Percentiles rank a stretch among this genome's conserved stretches.
These are phyloP conservation scores for Morone chrysops DNA, from an alignment of 2,113 vertebrate genomes.

Conservation along the genomic window DNA sequence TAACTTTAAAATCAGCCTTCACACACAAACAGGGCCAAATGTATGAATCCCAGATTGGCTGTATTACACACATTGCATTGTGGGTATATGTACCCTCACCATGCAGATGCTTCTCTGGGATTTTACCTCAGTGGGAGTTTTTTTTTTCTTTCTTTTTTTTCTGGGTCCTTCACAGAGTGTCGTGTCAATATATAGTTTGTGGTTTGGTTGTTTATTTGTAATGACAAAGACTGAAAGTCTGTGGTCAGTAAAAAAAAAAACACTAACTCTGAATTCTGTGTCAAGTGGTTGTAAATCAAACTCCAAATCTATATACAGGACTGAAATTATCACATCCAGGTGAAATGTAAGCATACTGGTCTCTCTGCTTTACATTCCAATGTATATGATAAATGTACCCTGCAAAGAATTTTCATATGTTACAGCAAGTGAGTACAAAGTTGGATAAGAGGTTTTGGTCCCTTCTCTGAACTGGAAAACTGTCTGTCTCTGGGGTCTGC, in stretches of 20 bases:
- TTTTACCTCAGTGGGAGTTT: slow-evolving; percentile 42
- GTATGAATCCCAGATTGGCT: neutral
- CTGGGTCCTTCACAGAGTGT: neutral
- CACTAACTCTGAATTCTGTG: neutral
- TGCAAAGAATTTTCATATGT: too few species aligned
- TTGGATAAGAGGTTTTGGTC: neutral
- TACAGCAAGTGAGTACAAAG: neutral
- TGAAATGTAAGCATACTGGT: too few species aligned
- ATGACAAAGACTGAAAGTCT: slow-evolving; percentile 24
- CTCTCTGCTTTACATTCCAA: slow-evolving; percentile 6
- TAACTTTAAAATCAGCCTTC: neutral
- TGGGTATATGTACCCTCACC: neutral
- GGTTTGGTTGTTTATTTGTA: slow-evolving; percentile 23
- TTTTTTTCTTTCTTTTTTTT: neutral
- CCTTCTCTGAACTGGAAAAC: neutral
- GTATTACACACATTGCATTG: neutral
- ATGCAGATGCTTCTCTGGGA: slow-evolving; percentile 5
- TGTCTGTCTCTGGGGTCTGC: neutral
- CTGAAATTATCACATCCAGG: too few species aligned
- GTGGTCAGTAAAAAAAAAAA: neutral
- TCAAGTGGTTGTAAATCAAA: neutral
- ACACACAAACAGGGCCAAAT: neutral
- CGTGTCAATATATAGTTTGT: neutral
- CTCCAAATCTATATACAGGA: too few species aligned
- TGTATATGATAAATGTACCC: too few species aligned